phyloP scores from a whole-genome alignment of 2,797 vertebrate species.

The Naso thynnoides region DNA sequence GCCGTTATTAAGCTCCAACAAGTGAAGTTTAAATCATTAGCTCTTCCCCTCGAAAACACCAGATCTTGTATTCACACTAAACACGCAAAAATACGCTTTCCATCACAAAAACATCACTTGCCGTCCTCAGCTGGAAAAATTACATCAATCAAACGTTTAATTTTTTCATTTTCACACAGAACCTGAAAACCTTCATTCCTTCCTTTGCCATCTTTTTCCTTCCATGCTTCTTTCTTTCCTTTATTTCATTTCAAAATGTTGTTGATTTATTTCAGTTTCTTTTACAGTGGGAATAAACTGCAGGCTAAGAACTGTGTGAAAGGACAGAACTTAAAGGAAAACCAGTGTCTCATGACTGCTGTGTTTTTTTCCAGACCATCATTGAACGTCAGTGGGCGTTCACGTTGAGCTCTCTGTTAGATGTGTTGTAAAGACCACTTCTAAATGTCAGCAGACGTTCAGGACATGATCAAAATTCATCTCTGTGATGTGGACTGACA shows the following conservation, averaged over 20 bases:
- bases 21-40: constrained; percentile 63
- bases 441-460: not conserved
- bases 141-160: constrained; percentile 25
- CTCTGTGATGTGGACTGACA: not conserved
- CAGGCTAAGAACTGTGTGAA: too few species aligned
- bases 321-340: not conserved
- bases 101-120: constrained; percentile 41
- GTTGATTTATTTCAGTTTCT: not conserved
- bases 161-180: constrained; percentile 18
- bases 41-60: constrained; percentile 43
- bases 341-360: not conserved
- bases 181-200: not conserved
- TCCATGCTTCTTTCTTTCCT: not conserved
- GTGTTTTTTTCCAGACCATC: too few species aligned
- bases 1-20: constrained; percentile 62
- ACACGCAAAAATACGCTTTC: constrained; percentile 44
- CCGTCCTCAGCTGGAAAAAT: constrained; percentile 18
- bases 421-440: not conserved
- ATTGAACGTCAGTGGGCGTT: not conserved
- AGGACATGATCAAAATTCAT: not conserved
- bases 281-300: constrained; percentile 3
- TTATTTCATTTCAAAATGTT: not conserved
- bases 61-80: constrained; percentile 49
- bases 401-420: not conserved
- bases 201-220: not conserved